Base-by-base conservation (phyloP, 2,888 invertebrate genomes). In the Sialis fuliginosa region DNA sequence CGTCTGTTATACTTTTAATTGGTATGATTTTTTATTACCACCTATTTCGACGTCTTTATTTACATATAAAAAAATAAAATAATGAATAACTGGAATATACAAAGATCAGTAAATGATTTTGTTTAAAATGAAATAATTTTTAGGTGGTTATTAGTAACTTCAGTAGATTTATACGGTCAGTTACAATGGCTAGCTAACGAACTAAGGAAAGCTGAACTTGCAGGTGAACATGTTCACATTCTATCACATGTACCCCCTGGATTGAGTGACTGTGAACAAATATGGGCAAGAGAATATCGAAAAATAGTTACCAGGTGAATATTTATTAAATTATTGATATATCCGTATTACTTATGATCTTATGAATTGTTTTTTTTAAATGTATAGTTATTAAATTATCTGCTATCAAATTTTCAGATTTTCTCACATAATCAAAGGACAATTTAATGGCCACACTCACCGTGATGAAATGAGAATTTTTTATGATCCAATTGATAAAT, bases 161-260 rank as follows among this genome's bases (percentile, higher is more conserved):
- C 81, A 2, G 60, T 65, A n/a, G 85, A 88, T 57, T 79, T 84
- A 1, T 75, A 78, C 52, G 75, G 68, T 4, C 85, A 91, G 61
- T 66, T 95, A 46, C 73, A 79, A 46, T 95, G 92, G 92, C 62
- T 95, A 34, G 75, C 82, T 1, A 64, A 75, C 6, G 79, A 81
- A 46, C 65, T 95, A 5, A 65, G 74, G 44, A 65, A 74, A 49
- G 84, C 92, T 0, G 93, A 93, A 61, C 59, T 64, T 37, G 72
- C 72, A 1, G 71, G 74, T 1, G 87, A 90, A 60, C 72, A 75
- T 56, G 62, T 62, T 3, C 63, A 63, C 48, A 59, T 62, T 47
- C 49, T 63, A 44, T 58, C 60, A 1, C 63, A 63, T 48, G 52
- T 63, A 42, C 63, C 62, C 12, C 54, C 58, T 4, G 60, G 59